These are phyloP conservation scores for Theocolax elegans DNA, from an alignment of 1,140 invertebrate species.

Conservation along the genomic window DNA sequence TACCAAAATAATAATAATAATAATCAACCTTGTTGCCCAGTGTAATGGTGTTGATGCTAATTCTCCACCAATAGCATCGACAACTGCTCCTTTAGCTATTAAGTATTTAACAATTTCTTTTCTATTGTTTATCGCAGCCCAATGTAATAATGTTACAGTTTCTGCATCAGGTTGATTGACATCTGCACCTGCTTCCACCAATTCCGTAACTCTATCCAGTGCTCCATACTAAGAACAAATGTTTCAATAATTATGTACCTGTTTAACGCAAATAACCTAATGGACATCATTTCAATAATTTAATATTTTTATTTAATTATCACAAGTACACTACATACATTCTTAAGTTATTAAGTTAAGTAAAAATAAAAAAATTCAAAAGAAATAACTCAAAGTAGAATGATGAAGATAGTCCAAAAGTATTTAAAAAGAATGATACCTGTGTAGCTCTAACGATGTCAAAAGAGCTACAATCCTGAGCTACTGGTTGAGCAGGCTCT, in stretches of 20 bases:
- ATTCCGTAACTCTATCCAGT: slow-evolving; percentile 82
- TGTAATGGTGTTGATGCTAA: slow-evolving; percentile 95
- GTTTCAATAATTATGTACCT: no score
- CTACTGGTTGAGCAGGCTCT: slow-evolving; percentile 50
- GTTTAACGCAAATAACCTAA: no score
- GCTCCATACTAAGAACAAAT: slow-evolving; percentile 80
- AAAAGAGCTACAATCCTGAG: slow-evolving; percentile 83
- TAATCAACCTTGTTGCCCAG: slow-evolving; percentile 88
- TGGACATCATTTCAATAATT: no score
- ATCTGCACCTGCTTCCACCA: slow-evolving; percentile 89
- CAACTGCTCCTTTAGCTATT: slow-evolving; percentile 85
- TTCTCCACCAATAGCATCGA: slow-evolving; percentile 96
- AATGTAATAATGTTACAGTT: slow-evolving; percentile 96
- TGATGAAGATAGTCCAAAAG: no score
- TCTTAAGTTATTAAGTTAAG: no score
- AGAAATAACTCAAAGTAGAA: no score
- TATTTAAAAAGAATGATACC: no score
- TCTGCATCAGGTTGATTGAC: slow-evolving; percentile 91
- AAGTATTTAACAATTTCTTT: slow-evolving; percentile 92
- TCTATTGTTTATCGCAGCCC: slow-evolving; percentile 98
- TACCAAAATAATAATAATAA: slow-evolving; percentile 4
- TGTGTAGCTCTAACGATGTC: slow-evolving; percentile 96
- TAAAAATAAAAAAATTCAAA: no score
- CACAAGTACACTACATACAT: no score
- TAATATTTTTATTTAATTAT: no score